These are phyloP conservation scores for Aepyceros melampus DNA, from an alignment of 2,113 vertebrate genomes.

Conservation along the genomic window DNA sequence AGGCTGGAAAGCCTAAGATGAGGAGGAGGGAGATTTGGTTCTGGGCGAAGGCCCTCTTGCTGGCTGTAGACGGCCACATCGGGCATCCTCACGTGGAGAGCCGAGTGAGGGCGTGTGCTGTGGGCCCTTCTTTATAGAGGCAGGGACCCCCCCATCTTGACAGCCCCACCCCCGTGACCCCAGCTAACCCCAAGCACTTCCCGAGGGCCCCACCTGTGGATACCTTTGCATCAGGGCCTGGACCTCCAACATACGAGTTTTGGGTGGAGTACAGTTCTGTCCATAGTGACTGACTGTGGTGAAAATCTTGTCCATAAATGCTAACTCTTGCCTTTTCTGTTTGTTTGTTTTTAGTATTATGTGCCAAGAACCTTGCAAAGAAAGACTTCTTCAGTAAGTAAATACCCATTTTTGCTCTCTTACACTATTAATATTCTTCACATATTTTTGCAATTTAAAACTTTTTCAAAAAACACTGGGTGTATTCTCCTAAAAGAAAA, in stretches of 20 bases:
- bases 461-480: background rate
- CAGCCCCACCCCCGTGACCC: background rate
- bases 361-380: constrained; percentile 99
- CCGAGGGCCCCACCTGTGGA: background rate
- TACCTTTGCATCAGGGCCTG: background rate
- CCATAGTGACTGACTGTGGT: background rate
- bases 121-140: background rate
- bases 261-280: background rate
- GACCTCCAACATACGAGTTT: background rate
- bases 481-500: background rate
- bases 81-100: background rate
- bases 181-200: background rate
- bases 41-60: background rate
- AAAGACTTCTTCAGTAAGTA: constrained; percentile 99
- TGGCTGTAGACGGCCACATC: rapidly evolving
- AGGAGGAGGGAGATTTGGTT: background rate
- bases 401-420: constrained; percentile 23
- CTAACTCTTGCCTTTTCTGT: constrained; percentile 21
- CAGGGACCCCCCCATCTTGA: background rate
- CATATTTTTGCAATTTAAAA: constrained; percentile 13
- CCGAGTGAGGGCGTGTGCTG: background rate
- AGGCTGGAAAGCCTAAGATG: background rate
- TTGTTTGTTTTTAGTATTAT: constrained; percentile 90
- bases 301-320: background rate
- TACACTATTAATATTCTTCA: background rate